A percentile compares a stretch with the other conserved stretches of the same genome.
Conservation (phyloP, 2,888 invertebrate genomes). For the Limenitis camilla region DNA sequence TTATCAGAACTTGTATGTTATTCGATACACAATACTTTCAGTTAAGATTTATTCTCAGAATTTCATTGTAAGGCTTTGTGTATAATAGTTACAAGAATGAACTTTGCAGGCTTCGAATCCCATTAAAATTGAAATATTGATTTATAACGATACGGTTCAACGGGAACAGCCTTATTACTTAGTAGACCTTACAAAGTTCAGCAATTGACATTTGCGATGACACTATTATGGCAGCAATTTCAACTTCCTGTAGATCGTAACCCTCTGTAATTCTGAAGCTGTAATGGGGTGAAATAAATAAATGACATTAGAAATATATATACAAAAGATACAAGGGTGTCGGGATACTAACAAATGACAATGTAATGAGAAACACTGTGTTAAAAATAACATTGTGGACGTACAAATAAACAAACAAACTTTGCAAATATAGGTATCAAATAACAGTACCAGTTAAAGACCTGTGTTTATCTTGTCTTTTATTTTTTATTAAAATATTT, state of each 20-base stretch:
- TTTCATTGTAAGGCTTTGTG: background rate
- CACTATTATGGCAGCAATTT: conserved; percentile 44
- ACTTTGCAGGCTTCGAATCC: background rate
- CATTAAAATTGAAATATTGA: conserved; percentile 7
- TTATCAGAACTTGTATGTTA: too few relatives aligned
- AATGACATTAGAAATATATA: background rate
- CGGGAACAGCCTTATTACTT: conserved; percentile 45
- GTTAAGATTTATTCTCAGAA: too few relatives aligned
- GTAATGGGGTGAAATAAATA: background rate
- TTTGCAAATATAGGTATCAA: too few relatives aligned
- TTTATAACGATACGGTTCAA: conserved; percentile 56
- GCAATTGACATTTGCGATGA: conserved; percentile 60
- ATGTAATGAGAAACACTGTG: too few relatives aligned
- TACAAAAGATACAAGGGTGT: background rate
- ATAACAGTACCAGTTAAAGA: too few relatives aligned
- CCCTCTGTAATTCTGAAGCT: too few relatives aligned
- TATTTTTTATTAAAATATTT: too few relatives aligned
- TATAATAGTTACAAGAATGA: background rate
- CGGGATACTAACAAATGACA: too few relatives aligned
- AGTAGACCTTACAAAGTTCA: conserved; percentile 60
- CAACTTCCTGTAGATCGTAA: background rate
- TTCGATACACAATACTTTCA: too few relatives aligned
- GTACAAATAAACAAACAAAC: too few relatives aligned
- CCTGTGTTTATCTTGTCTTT: too few relatives aligned
- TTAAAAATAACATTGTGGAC: too few relatives aligned